Evolutionary conservation across 2,888 invertebrate species (phyloP), one percentile per base, ranked within the genome.

Genomic region (Drosophila parthenogenetica): DNA sequence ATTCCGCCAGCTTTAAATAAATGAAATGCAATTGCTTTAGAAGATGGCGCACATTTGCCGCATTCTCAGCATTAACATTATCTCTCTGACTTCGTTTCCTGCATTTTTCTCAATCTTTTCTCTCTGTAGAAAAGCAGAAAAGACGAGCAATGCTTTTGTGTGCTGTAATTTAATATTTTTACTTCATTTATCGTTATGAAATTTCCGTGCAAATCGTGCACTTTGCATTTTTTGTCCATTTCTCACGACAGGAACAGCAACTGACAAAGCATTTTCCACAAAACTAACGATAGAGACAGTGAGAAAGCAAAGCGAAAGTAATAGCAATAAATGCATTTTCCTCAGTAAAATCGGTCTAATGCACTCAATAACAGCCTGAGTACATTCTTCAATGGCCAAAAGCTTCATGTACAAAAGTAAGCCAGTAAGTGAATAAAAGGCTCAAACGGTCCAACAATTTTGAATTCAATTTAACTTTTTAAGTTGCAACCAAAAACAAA

Each of bases 111-210:
- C n/a, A 7, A 10, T 7, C 10, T 43, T 37, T 37, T 37, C 19
- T 32, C 40, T 49, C 25, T 37, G n/a, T 13, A 2, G 8, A 2
- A 11, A 29, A 11, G 40, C 25, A 59, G 61, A 62, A 62, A 59
- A 59, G 40, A 29, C 60, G 63, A 49, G 19, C 45, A 61, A 39
- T 45, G 62, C 68, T 66, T 80, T 73, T 80, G 75, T 78, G 75
- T 57, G 70, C 66, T 48, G 68, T 82, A 82, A 86, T 77, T 77
- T 77, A 61, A 77, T 82, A 83, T 77, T 82, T 79, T 79, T 83
- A 86, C 69, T 76, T 83, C 86, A 86, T 82, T 86, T 83, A 83
- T 37, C 71, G 59, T 80, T 86, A 83, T 83, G 68, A 76, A 80
- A 86, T 86, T 86, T 75, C 60, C 48, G 58, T 64, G 70, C 63